A percentile compares a stretch with the other conserved stretches of the same genome.
These are phyloP conservation scores for Gephyroberyx darwinii DNA, from an alignment of 2,797 vertebrate species.

Conservation along the genomic window DNA sequence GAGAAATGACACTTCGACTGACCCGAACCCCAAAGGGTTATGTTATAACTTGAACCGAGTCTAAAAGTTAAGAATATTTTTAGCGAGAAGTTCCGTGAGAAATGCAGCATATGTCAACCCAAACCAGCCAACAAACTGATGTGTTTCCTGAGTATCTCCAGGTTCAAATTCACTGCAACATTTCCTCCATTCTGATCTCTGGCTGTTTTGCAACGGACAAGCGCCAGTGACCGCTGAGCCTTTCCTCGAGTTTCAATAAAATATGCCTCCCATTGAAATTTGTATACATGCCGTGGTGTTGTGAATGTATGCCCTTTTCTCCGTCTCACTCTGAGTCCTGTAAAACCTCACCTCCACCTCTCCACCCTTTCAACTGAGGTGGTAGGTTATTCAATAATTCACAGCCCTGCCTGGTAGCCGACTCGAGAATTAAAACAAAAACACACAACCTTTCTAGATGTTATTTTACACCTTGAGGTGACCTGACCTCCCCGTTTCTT, in stretches of 20 bases:
- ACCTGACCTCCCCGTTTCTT: not conserved
- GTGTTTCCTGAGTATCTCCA: not conserved
- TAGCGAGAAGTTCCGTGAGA: not conserved
- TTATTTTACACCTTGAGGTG: slow-evolving; percentile 10
- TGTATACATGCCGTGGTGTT: slow-evolving; percentile 20
- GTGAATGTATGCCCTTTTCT: slow-evolving; percentile 30
- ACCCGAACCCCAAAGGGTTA: too few species aligned
- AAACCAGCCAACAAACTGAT: too few species aligned
- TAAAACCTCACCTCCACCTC: slow-evolving; percentile 26
- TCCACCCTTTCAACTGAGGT: slow-evolving; percentile 19
- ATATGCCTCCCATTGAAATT: slow-evolving; percentile 40
- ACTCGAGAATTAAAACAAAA: slow-evolving; percentile 40
- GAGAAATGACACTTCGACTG: too few species aligned
- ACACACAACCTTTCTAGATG: not conserved
- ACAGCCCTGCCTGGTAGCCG: slow-evolving; percentile 13
- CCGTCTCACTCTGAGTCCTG: slow-evolving; percentile 17
- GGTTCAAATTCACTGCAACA: not conserved
- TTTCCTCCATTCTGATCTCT: not conserved
- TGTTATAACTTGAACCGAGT: too few species aligned
- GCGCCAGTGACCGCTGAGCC: slow-evolving; percentile 11
- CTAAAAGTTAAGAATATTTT: too few species aligned
- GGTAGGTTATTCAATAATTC: slow-evolving; percentile 49
- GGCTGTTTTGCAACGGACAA: slow-evolving; percentile 6
- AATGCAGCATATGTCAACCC: not conserved
- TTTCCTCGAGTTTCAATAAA: slow-evolving; percentile 36